Conservation (phyloP, 2,797 vertebrate genomes). For the Poeciliopsis paucimaculata region DNA sequence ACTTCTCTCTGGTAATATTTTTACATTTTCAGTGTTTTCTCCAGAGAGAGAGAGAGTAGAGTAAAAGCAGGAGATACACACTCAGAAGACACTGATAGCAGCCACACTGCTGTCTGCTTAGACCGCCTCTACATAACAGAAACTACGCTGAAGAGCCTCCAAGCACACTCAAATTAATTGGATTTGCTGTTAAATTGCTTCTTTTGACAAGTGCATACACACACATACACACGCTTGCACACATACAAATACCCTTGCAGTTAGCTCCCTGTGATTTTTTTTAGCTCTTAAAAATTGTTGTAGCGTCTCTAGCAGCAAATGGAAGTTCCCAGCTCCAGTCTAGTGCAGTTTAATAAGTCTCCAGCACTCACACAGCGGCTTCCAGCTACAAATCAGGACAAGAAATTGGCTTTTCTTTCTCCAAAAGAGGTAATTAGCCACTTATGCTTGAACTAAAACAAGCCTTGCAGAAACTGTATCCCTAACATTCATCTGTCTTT, state of each 20-base stretch:
- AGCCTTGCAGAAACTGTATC: not conserved
- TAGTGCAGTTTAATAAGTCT: slow-evolving; percentile 18
- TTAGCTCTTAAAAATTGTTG: slow-evolving; percentile 20
- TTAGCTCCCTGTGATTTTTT: slow-evolving; percentile 14
- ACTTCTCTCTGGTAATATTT: slow-evolving; percentile 14
- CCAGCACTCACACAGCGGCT: slow-evolving; percentile 10
- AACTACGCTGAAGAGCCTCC: slow-evolving; percentile 30
- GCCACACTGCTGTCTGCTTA: slow-evolving; percentile 29
- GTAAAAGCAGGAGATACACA: slow-evolving; percentile 1
- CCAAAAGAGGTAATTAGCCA: slow-evolving; percentile 16
- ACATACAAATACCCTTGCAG: slow-evolving; percentile 2
- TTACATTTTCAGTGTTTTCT: slow-evolving; percentile 14
- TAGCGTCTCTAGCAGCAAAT: slow-evolving; percentile 16
- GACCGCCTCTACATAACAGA: slow-evolving; percentile 37
- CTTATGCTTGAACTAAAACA: not conserved
- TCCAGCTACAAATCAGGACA: slow-evolving; percentile 13
- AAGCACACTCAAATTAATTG: slow-evolving; percentile 57
- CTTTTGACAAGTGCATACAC: slow-evolving; percentile 27
- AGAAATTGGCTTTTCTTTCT: slow-evolving; percentile 26
- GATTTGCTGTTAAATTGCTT: slow-evolving; percentile 50
- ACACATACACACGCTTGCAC: not conserved
- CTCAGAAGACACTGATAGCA: slow-evolving; percentile 9
- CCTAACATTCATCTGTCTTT: not conserved
- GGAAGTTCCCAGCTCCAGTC: slow-evolving; percentile 23
- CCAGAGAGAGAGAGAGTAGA: not conserved